Conservation (phyloP, 2,888 invertebrate species). For the Latrodectus hesperus region DNA sequence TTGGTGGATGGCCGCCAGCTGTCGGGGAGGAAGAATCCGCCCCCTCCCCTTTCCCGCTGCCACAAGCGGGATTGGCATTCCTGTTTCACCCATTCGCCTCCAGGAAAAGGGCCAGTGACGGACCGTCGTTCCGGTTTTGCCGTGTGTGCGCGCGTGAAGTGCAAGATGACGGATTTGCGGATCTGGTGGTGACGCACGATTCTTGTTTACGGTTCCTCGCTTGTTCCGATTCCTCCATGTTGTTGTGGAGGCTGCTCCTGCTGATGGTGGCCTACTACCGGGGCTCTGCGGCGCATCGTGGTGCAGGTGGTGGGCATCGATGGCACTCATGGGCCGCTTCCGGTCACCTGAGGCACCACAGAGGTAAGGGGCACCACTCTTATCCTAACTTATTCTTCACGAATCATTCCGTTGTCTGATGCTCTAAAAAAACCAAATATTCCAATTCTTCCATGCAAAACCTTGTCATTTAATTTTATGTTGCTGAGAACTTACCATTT, state of each 20-base stretch:
- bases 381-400: too few relatives aligned
- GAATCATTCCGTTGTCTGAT: background rate
- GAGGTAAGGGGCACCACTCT: conserved; percentile 27
- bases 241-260: conserved; percentile 5
- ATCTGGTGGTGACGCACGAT: conserved; percentile 4
- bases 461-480: too few relatives aligned
- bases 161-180: conserved; percentile 34
- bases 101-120: conserved; percentile 10
- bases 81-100: conserved; percentile 23
- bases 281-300: conserved; percentile 2
- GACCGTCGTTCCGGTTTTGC: conserved; percentile 30
- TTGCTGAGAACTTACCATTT: too few relatives aligned
- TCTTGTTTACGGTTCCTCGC: background rate
- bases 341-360: conserved; percentile 61
- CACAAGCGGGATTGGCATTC: conserved; percentile 17
- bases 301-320: conserved; percentile 52
- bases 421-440: background rate
- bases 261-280: background rate
- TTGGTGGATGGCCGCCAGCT: conserved; percentile 49
- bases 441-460: too few relatives aligned
- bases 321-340: conserved; percentile 67
- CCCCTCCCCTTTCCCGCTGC: background rate
- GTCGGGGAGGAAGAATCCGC: conserved; percentile 16
- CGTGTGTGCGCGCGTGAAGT: background rate
- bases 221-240: conserved; percentile 5